Conservation (phyloP, 2,797 vertebrate genomes). For the Momotus momota region DNA sequence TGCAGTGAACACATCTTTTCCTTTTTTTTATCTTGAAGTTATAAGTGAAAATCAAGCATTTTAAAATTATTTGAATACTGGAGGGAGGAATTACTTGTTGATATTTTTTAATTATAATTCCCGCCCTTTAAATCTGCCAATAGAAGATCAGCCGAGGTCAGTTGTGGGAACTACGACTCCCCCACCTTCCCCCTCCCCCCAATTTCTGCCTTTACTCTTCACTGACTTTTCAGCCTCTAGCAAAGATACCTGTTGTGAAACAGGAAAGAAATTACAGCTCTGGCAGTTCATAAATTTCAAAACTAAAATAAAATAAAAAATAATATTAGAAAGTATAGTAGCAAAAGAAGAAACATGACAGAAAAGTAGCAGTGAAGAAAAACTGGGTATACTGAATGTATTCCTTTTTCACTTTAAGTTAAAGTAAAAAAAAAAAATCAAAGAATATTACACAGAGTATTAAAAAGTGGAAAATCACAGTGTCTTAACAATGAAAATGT, state of each 20-base stretch:
- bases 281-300: background rate
- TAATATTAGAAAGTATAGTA: background rate
- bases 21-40: background rate
- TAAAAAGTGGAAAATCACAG: background rate
- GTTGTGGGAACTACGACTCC: background rate
- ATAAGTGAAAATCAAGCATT: background rate
- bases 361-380: background rate
- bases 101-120: background rate
- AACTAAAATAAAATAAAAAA: background rate
- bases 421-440: background rate
- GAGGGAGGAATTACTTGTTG: background rate
- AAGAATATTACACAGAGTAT: background rate
- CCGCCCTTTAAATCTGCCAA: background rate
- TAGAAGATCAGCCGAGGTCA: background rate
- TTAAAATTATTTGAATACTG: background rate
- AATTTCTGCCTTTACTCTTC: background rate
- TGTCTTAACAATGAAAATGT: background rate
- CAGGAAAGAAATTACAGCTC: slow-evolving; percentile 2
- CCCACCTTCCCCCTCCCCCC: too few species aligned
- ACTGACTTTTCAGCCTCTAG: background rate
- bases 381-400: background rate
- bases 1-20: background rate
- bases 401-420: background rate
- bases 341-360: background rate
- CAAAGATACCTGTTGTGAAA: background rate